phyloP scores from a whole-genome alignment of 2,797 vertebrate genomes.

The Pipistrellus kuhlii region DNA sequence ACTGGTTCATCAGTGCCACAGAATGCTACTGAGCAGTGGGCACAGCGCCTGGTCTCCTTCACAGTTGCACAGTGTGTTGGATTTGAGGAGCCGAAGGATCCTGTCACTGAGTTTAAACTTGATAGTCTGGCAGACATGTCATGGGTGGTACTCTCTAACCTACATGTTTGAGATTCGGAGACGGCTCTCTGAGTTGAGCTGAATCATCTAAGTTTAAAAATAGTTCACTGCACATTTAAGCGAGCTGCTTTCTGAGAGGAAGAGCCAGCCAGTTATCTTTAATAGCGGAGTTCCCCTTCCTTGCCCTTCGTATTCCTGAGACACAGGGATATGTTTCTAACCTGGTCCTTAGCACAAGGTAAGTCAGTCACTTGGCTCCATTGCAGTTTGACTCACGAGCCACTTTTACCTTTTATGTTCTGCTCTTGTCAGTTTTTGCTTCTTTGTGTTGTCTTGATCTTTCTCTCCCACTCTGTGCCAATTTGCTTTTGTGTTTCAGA shows the following conservation, averaged over 20 bases:
- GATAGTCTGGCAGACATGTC: background rate
- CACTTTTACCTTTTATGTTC: background rate
- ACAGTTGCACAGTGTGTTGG: background rate
- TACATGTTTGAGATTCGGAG: conserved; percentile 14
- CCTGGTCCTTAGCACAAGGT: background rate
- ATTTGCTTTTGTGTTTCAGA: background rate
- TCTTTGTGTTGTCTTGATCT: conserved; percentile 61
- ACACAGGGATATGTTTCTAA: background rate
- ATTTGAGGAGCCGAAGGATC: background rate
- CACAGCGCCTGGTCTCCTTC: background rate
- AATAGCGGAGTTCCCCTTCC: background rate
- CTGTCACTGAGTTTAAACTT: background rate
- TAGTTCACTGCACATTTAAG: conserved; percentile 34
- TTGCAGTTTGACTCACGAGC: background rate
- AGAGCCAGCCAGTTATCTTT: conserved; percentile 7
- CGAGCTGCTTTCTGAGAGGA: conserved; percentile 43
- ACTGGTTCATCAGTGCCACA: background rate
- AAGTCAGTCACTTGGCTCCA: background rate
- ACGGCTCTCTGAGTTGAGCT: conserved; percentile 1
- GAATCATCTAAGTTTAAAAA: conserved; percentile 63
- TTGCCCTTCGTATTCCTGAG: conserved; percentile 13
- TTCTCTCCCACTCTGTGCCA: background rate
- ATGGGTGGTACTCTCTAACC: background rate
- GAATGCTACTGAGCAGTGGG: background rate
- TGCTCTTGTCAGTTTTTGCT: background rate